Base-by-base conservation (phyloP, 2,797 vertebrate species). In the Rousettus madagascariensis region DNA sequence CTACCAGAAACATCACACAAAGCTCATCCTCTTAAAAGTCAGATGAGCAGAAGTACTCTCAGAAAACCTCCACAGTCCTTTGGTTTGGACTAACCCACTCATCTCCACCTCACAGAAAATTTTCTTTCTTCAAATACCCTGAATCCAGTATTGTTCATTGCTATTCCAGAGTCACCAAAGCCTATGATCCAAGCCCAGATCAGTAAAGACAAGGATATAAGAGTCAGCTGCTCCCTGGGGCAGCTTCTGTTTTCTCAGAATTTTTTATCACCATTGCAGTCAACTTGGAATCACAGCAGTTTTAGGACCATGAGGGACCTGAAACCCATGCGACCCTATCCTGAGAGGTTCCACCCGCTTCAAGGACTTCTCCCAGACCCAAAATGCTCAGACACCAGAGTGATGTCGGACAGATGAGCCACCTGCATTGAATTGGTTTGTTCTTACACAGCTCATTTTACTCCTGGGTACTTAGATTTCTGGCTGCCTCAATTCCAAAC, bases 51-150 rank as follows among this genome's bases (percentile, higher is more conserved):
- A 80, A 83, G 95, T 97, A 95, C 95, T 97, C 95, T 98, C 90
- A 96, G 87, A 95, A 97, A 97, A 95, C 79, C 93, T 97, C 97
- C 96, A 83, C 26, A 80, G 96, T 96, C 94, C 97, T 97, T 97
- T 88, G 91, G 65, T 93, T 96, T 96, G 80, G 61, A 95, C 88
- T 94, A 78, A 98, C 80, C 94, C 97, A 97, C 97, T 96, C 71
- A 97, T 97, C 96, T 97, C 90, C 78, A 61, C 86, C 88, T 97
- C 97, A 98, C 92, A 94, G 78, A 97, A 86, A 97, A 97, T 66
- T 93, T 98, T 94, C 86, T 97, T 96, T 97, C 96, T 90, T 96
- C 96, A 88, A 96, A 97, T 96, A 96, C 53, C 91, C 63, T 96
- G 83, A 96, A 97, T 89, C 91, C 91, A 97, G 94, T 95, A 94